Base-by-base conservation (phyloP, 2,797 vertebrate genomes). In the Myripristis murdjan region DNA sequence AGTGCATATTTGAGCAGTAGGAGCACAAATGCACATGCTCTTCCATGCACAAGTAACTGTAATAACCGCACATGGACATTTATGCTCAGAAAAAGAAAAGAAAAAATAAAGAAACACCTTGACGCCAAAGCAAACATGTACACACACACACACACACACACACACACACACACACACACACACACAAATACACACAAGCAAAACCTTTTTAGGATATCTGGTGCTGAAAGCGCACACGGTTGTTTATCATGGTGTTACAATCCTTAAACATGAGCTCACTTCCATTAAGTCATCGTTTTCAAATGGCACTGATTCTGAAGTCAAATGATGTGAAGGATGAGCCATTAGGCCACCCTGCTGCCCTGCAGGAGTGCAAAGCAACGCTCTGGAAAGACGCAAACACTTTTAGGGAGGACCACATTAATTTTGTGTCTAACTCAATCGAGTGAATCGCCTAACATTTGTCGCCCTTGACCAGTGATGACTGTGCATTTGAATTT, bases 1-100 rank as follows among this genome's bases (percentile, higher is more conserved):
- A 52, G 60, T 4, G 62, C 70, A 65, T 77, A 75, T 66, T 43
- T 69, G 55, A 61, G 60, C 23, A 41, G 70, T 1, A 55, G 74
- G 37, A 77, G 77, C 31, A 71, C 53, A 55, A 66, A 69, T 20
- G 65, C 64, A 73, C 64, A 79, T 73, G 67, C 52, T 67, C 53
- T 64, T 69, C 64, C 51, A 52, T 16, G 65, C 51, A 46, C 0
- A 16, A 56, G 52, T 62, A 24, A 44, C 59, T 47, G 31, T 73
- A 22, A 57, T 26, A 59, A 43, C 56, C n/a, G 59, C 43, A 24
- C 49, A 52, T 31, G 4, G 28, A 28, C 22, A 20, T 14, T 51
- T 2, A 52, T 7, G 49, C 15, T 53, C 60, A 51, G 37, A 54
- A 44, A 44, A 26, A 43, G 18, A 12, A 18, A 20, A 5, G 53